Evolutionary conservation across 2,888 invertebrate species (phyloP).

Genomic region (Tetheella fluctuosa): DNA sequence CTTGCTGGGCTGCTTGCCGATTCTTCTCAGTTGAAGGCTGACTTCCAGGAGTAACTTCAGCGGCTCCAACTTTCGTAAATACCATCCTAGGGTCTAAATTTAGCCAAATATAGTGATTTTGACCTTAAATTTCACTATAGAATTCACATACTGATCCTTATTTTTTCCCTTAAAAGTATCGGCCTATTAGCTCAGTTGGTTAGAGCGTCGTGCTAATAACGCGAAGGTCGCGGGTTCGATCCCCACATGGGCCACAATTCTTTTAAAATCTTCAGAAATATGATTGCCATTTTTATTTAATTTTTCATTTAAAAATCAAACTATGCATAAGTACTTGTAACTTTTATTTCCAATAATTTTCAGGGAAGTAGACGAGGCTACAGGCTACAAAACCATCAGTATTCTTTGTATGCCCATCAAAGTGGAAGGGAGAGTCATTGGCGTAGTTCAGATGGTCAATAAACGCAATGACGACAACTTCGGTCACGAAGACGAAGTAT

Average conservation of each 20-base stretch:
- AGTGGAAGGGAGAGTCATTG: conserved; percentile 90
- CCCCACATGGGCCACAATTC: not conserved
- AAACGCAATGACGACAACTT: conserved; percentile 83
- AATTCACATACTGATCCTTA: not conserved
- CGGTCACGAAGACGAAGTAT: conserved; percentile 89
- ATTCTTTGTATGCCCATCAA: conserved; percentile 95
- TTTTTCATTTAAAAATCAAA: too few species aligned
- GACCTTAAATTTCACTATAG: too few species aligned
- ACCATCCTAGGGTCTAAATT: too few species aligned
- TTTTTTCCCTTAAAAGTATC: not conserved
- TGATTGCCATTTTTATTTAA: too few species aligned
- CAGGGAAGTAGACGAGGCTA: conserved; percentile 86
- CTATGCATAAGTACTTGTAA: too few species aligned
- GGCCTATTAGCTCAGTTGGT: conserved; percentile 7
- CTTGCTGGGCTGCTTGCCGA: too few species aligned
- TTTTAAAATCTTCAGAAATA: not conserved
- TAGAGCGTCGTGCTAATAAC: conserved; percentile 9
- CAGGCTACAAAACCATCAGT: conserved; percentile 88
- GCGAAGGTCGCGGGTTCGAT: conserved; percentile 1
- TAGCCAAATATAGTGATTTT: too few species aligned
- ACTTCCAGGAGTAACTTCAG: too few species aligned
- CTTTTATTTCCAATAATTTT: conserved; percentile 14
- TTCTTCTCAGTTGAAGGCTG: too few species aligned
- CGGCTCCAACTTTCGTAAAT: too few species aligned
- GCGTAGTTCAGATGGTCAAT: conserved; percentile 95